These are phyloP conservation scores for Parotia lawesii DNA, from an alignment of 2,113 vertebrate species.

Conservation along the genomic window DNA sequence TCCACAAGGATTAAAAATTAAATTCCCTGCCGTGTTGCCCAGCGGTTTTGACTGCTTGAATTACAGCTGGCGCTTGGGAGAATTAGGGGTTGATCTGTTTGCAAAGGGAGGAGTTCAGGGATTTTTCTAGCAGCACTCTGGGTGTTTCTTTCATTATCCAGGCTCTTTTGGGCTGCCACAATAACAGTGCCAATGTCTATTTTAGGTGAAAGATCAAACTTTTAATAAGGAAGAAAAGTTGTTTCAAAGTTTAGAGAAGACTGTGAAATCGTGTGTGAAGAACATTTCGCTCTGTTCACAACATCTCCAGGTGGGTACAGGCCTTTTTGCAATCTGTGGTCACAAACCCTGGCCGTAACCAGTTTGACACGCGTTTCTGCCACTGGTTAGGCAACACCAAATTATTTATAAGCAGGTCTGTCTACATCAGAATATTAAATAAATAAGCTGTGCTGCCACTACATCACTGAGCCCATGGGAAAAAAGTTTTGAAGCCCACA, in stretches of 20 bases:
- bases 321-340: not conserved
- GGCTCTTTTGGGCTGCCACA: not conserved
- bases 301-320: constrained; percentile 78
- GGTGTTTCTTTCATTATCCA: not conserved
- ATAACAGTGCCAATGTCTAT: not conserved
- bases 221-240: constrained; percentile 91
- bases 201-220: constrained; percentile 89
- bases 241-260: constrained; percentile 91
- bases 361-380: not conserved
- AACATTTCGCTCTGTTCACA: constrained; percentile 81
- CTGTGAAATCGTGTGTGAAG: constrained; percentile 83
- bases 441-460: not conserved
- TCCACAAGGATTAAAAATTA: not conserved
- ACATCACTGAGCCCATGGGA: not conserved
- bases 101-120: not conserved
- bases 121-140: not conserved
- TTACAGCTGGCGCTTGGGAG: not conserved
- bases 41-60: not conserved
- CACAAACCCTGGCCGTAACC: not conserved
- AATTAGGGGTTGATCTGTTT: not conserved
- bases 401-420: not conserved
- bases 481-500: not conserved
- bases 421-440: not conserved
- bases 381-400: not conserved
- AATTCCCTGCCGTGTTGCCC: not conserved